These are phyloP conservation scores for Xenentodon cancila DNA, from an alignment of 2,797 vertebrate genomes.

Conservation along the genomic window DNA sequence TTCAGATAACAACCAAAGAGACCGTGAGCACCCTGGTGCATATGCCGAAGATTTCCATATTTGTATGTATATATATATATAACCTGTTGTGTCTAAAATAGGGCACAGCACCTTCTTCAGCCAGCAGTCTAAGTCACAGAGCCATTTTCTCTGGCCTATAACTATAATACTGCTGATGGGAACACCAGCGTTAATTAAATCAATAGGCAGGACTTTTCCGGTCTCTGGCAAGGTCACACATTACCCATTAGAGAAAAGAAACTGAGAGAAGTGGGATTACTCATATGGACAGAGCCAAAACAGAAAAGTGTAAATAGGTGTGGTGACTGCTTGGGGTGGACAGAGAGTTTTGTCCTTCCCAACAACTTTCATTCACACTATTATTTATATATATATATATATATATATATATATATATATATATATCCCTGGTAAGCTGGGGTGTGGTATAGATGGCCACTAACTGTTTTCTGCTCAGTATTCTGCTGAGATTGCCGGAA, in stretches of 20 bases:
- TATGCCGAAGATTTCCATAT: slow-evolving; percentile 48
- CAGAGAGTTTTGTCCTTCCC: slow-evolving; percentile 55
- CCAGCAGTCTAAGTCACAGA: slow-evolving; percentile 56
- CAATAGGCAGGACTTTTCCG: slow-evolving; percentile 91
- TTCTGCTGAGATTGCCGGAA: slow-evolving; percentile 85
- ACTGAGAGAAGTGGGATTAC: slow-evolving; percentile 76
- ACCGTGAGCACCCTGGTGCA: slow-evolving; percentile 51
- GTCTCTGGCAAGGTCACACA: slow-evolving; percentile 92
- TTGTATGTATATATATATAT: slow-evolving; percentile 13
- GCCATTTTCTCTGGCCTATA: slow-evolving; percentile 84
- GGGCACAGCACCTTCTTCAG: slow-evolving; percentile 7
- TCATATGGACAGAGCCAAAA: slow-evolving; percentile 82
- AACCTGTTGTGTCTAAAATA: slow-evolving; percentile 41
- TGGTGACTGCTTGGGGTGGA: slow-evolving; percentile 77
- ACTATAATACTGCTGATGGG: slow-evolving; percentile 84
- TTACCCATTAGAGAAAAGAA: slow-evolving; percentile 51
- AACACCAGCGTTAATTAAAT: slow-evolving; percentile 95
- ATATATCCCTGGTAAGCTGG: slow-evolving; percentile 31
- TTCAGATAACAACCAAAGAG: slow-evolving; percentile 68
- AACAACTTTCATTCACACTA: slow-evolving; percentile 35
- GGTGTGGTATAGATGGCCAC: slow-evolving; percentile 65
- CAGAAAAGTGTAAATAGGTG: slow-evolving; percentile 82
- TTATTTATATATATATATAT: background rate
- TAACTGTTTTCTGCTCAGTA: slow-evolving; percentile 82
- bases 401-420: background rate